Evolutionary conservation across 2,797 vertebrate genomes (phyloP), one percentile per base, ranked within the genome.

Genomic region (Aeoliscus strigatus): DNA sequence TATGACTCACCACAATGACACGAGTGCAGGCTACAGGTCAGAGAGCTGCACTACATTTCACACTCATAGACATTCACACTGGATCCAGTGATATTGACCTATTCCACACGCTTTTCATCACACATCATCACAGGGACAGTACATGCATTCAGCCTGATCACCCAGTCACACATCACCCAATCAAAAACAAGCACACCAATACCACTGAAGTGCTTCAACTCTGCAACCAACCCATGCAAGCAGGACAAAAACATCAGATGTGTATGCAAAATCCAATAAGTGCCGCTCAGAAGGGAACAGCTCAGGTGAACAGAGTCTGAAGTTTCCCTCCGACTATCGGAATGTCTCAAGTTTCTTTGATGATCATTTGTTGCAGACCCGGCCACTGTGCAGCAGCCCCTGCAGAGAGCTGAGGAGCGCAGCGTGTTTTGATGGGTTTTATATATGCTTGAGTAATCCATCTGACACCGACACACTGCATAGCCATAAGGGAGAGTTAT

Each of bases 391-490:
- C 65, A 63, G 12, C 37, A 27, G 52, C 41, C 58, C 63, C 53
- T 36, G 21, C 50, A 41, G 42, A 32, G 26, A 39, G 17, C 59
- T 64, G 23, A 31, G 59, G 51, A 39, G 57, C 60, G 73, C 63
- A 71, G 64, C 51, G 69, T 70, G 63, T 73, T 78, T 62, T 66
- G 75, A 79, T 70, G 64, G 70, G 43, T 63, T 70, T 77, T 46
- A 66, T 70, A 25, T 51, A 74, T 39, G 61, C 51, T 51, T 52
- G 27, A 27, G 60, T 76, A 80, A 83, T 80, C 60, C 55, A 54
- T 75, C 63, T 73, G 81, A 83, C 79, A 75, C 50, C 14, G 43
- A 53, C 50, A 51, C 55, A 55, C 24, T 26, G 41, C 9, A 8
- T 21, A 9, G 29, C 43, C 66, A 39, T 4, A 32, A 60, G 69